Base-by-base conservation (phyloP, 2,888 invertebrate species). In the Notocelia uddmanniana region DNA sequence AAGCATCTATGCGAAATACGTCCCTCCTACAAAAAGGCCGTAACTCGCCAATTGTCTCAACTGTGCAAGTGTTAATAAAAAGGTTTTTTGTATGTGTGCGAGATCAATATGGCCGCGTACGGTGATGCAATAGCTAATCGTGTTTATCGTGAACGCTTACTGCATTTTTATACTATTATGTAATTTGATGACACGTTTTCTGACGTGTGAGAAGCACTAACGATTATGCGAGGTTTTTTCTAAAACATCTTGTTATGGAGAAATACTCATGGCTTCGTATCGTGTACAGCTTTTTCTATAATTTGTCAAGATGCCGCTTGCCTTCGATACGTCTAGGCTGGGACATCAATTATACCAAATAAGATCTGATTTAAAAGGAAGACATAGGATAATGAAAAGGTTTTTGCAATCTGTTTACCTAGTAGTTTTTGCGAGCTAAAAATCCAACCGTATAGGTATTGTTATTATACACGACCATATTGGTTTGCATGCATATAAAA, bases 71-170 rank as follows among this genome's bases (percentile, higher is more conserved):
- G 59, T 73, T 68, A 74, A 77, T 76, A 76, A 73, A 77, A 68
- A 68, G 72, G 70, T 64, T 64, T 64, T 64, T 64, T 67, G 57
- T 59, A 34, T 66, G 67, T 74, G 73, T 74, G 73, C 74, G 73
- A 76, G 76, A 73, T 74, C 73, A 69, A 55, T 31, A 68, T 76
- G 75, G 77, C 54, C 77, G 75, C 78, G 76, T 75, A 79, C 81
- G 81, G 78, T 91, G 90, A 91, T 86, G 92, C 85, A 92, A 92
- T 86, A 80, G 79, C 86, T 89, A 90, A 90, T 88, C 87, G 84
- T 81, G 88, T 85, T 85, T 87, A 90, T 90, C 85, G 88, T 88
- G 86, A 83, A 86, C 81, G 89, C 78, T 84, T 72, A 71, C 77
- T 74, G 90, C 85, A 91, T 91, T 90, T 89, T 91, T 87, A 81